A percentile compares a stretch with the other conserved stretches of the same genome.
These are phyloP conservation scores for Cantharis rufa DNA, from an alignment of 2,888 invertebrate genomes.

Conservation along the genomic window DNA sequence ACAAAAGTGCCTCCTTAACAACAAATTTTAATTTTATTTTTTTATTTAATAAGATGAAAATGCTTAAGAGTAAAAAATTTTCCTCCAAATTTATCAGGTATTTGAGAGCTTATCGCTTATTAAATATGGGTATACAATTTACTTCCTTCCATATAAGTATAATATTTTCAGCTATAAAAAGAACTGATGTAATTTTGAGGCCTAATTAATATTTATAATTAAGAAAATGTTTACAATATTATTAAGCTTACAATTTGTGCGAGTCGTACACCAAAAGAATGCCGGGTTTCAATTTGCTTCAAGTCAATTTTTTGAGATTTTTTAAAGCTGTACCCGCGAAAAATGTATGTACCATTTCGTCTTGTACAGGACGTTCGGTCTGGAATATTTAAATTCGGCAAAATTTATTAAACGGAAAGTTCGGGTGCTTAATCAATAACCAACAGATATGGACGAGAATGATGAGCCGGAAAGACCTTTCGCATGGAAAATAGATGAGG, in stretches of 20 bases:
- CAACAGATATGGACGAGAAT: background rate
- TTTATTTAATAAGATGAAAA: background rate
- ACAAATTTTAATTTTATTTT: background rate
- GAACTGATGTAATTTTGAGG: conserved; percentile 8
- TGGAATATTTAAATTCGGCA: background rate
- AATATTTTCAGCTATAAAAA: background rate
- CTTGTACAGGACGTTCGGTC: background rate
- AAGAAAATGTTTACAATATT: background rate
- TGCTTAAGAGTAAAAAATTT: background rate
- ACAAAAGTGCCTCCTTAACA: background rate
- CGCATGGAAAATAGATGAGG: background rate
- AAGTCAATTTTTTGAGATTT: background rate
- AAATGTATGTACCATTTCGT: background rate
- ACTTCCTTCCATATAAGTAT: background rate
- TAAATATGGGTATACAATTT: background rate
- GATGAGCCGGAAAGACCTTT: background rate
- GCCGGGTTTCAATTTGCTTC: background rate
- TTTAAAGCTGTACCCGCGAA: background rate
- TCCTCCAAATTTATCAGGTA: background rate
- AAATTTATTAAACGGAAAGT: background rate
- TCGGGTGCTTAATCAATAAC: background rate
- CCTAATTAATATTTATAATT: conserved; percentile 12
- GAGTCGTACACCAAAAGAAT: background rate
- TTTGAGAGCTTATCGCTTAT: background rate
- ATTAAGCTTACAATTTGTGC: background rate